Evolutionary conservation across 1,140 invertebrate species (phyloP), one percentile per base, ranked within the genome.

Genomic region (Papilio glaucus): DNA sequence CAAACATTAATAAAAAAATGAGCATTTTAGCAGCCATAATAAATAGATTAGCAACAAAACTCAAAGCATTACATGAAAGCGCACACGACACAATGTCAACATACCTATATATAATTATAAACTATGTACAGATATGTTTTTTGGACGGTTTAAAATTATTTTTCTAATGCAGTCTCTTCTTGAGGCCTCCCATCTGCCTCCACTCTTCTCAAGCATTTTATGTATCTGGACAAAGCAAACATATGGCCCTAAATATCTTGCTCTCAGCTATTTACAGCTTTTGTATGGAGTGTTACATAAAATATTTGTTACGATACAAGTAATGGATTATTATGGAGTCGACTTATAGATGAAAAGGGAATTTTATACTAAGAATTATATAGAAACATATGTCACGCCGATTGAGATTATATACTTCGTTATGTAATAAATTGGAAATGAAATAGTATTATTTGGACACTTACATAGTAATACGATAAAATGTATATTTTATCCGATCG

Each of bases 141-240:
- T 69, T 42, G 79, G 77, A 80, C 76, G 77, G 72, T 65, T 53
- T 78, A 72, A 78, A 67, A 69, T 75, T 88, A 89, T 83, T 89
- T 85, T 63, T 85, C 82, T 81, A 88, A 67, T n/a, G 86, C 61
- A 57, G 81, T 80, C 42, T 80, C 74, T 71, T 79, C 79, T 61
- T 88, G 79, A 45, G 88, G 84, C 75, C 79, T 75, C n/a, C 89
- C 90, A 73, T 92, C 90, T 1, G 88, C 90, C 77, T 84, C 88
- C 38, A 81, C 73, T 33, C 88, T 75, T 67, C 83, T 81, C 78
- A 86, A 72, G 71, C 82, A 70, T 77, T 82, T 81, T 81, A 86
- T 72, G 81, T 89, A 92, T 92, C 90, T 90, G 87, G 42, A 77
- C 75, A 79, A 76, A 82, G 8, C 15, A 49, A 69, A 53, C 13